Base-by-base conservation (phyloP, 2,113 vertebrate genomes). In the Tinamus guttatus region DNA sequence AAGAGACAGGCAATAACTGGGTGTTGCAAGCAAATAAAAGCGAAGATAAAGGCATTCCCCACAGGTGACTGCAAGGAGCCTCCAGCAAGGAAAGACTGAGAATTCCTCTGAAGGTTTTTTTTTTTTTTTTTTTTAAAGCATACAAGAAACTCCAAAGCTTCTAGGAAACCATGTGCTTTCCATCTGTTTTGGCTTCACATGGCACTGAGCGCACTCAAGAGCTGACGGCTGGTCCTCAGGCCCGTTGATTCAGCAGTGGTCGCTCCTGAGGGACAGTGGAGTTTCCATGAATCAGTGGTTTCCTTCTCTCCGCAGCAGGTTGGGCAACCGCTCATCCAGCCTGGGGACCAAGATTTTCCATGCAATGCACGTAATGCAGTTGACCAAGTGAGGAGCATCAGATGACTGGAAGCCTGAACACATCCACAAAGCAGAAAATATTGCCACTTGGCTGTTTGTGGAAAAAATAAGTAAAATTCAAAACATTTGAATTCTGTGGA, bases 251-350 rank as follows among this genome's bases (percentile, higher is more conserved):
- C 87, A 84, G 51, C 32, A 63, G 79, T 79, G 78, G 94, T 81
- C 85, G 73, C 78, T 81, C 9, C 65, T 62, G 65, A 63, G 59
- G 51, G 63, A 68, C 32, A 51, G 25, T 38, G 25, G 65, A 81
- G 40, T 91, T 95, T 95, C 90, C 85, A 43, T 93, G 92, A 95
- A 91, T 91, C 90, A 93, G 90, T 58, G 40, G 19, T 38, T 86
- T 65, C 68, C 77, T 93, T 96, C 84, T 62, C 41, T 49, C 41
- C 43, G 49, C 20, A 69, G 65, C 11, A 7, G 2, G 5, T 91
- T 91, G 81, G 84, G 85, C 87, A 94, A 88, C 38, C 34, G 51
- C 82, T 77, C 43, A 21, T 64, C 81, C 67, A 41, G 67, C 36
- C 36, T 17, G 60, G 47, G 51, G 73, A 79, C 58, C 38, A 1